Evolutionary conservation across 2,113 vertebrate species (phyloP).

Genomic region (Pseudorhombus dupliciocellatus): DNA sequence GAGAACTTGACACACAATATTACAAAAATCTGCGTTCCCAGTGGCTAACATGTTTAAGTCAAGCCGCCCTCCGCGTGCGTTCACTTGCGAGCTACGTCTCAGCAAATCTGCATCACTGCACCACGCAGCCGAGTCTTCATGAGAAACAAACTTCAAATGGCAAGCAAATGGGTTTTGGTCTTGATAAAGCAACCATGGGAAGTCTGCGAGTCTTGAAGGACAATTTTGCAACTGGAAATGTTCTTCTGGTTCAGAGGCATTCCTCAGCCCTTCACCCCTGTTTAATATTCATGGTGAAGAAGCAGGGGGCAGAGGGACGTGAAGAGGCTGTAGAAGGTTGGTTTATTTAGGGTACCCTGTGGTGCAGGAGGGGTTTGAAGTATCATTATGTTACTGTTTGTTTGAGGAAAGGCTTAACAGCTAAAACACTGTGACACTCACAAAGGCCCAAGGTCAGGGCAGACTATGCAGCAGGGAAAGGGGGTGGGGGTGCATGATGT

Average conservation of each 20-base stretch:
- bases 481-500: conserved; percentile 36
- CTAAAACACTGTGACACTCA: conserved; percentile 75
- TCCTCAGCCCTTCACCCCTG: conserved; percentile 50
- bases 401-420: conserved; percentile 78
- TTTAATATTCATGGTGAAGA: conserved; percentile 76
- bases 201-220: conserved; percentile 16
- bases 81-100: conserved; percentile 44
- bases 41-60: conserved; percentile 31
- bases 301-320: conserved; percentile 51
- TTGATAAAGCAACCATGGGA: not conserved
- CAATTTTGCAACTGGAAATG: conserved; percentile 40
- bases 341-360: conserved; percentile 72
- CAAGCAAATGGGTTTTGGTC: not conserved
- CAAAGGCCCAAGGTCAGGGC: conserved; percentile 75
- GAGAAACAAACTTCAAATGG: conserved; percentile 7
- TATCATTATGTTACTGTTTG: conserved; percentile 84
- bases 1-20: conserved; percentile 64
- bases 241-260: conserved; percentile 57
- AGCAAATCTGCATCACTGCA: conserved; percentile 23
- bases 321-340: conserved; percentile 49
- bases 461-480: conserved; percentile 44
- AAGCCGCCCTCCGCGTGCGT: conserved; percentile 38
- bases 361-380: conserved; percentile 80
- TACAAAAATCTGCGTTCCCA: conserved; percentile 41
- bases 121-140: conserved; percentile 9